Evolutionary conservation across 2,797 vertebrate genomes (phyloP).

Genomic region (Macrochelys suwanniensis): DNA sequence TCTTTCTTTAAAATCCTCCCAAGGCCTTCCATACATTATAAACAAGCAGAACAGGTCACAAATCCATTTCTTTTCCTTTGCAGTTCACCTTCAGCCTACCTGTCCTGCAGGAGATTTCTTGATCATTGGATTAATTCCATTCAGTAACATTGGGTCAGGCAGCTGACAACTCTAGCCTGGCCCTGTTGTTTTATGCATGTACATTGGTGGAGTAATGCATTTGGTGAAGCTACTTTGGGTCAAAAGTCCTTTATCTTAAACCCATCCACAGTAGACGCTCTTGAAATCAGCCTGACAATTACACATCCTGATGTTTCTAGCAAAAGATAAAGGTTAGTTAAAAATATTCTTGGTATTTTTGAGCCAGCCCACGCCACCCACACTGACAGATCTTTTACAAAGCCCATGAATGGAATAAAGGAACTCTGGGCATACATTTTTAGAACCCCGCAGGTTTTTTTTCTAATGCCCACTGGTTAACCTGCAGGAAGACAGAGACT

Average conservation of each 20-base stretch:
- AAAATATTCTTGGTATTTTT: not conserved
- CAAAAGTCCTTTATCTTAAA: not conserved
- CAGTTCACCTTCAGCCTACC: not conserved
- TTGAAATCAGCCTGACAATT: not conserved
- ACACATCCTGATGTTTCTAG: not conserved
- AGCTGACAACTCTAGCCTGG: not conserved
- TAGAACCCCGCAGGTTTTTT: conserved; percentile 35
- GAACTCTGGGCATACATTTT: conserved; percentile 9
- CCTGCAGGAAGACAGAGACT: conserved; percentile 22
- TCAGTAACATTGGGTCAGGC: not conserved
- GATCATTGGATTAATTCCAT: not conserved
- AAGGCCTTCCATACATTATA: not conserved
- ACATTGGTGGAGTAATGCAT: not conserved
- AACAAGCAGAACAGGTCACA: not conserved
- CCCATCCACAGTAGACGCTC: not conserved
- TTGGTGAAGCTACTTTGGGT: not conserved
- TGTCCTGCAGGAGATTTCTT: not conserved
- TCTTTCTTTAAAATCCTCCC: not conserved
- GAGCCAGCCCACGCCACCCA: not conserved
- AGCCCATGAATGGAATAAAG: not conserved
- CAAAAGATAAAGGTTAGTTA: not conserved
- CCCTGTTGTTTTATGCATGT: not conserved
- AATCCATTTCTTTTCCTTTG: not conserved
- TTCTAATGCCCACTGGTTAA: conserved; percentile 65
- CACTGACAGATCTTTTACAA: not conserved